phyloP scores from a whole-genome alignment of 1,140 invertebrate species.

The Lepidurus arcticus region DNA sequence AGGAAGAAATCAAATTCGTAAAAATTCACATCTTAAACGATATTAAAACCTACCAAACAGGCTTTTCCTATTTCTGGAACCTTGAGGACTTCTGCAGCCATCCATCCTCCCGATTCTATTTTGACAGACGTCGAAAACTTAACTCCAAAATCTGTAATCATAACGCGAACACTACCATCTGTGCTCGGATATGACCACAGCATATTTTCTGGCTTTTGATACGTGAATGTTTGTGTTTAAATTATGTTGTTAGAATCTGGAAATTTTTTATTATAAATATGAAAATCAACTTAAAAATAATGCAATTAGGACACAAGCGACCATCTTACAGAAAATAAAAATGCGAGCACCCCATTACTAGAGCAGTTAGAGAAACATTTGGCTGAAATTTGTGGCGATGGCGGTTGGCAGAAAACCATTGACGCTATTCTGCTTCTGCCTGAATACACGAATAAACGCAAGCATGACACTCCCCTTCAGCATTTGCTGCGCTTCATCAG shows the following conservation, averaged over 20 bases:
- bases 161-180: conserved; percentile 71
- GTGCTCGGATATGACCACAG: conserved; percentile 67
- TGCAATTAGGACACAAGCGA: conserved; percentile 84
- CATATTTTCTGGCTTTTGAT: conserved; percentile 89
- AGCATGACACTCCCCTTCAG: too few relatives aligned
- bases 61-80: conserved; percentile 60
- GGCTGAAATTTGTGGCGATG: conserved; percentile 67
- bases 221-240: too few relatives aligned
- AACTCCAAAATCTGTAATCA: conserved; percentile 98
- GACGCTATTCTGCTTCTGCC: too few relatives aligned
- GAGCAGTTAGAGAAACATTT: conserved; percentile 63
- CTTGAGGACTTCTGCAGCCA: conserved; percentile 61
- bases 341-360: conserved; percentile 55
- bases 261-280: not conserved
- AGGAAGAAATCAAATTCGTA: conserved; percentile 45
- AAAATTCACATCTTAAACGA: conserved; percentile 26
- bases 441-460: too few relatives aligned
- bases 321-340: conserved; percentile 67
- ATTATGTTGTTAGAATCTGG: not conserved
- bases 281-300: conserved; percentile 26
- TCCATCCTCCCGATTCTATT: conserved; percentile 78
- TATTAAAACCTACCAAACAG: not conserved
- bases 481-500: too few relatives aligned
- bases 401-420: conserved; percentile 46
- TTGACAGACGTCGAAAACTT: conserved; percentile 71